A percentile compares a stretch with the other conserved stretches of the same genome.
These are phyloP conservation scores for Incurvaria masculella DNA, from an alignment of 2,888 invertebrate species.

Conservation along the genomic window DNA sequence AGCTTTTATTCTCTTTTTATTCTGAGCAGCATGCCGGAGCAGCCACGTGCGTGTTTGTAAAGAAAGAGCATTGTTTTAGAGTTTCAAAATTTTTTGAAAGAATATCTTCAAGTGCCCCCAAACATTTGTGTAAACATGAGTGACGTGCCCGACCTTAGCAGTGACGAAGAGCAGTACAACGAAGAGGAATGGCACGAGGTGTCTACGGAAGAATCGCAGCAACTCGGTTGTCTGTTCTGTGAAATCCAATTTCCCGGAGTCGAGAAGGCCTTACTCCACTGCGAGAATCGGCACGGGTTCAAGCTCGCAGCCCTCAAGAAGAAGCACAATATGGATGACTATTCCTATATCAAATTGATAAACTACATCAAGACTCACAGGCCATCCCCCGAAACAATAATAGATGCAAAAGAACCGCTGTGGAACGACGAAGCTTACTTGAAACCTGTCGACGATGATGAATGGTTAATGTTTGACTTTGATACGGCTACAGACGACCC, in stretches of 20 bases:
- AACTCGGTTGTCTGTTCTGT: slow-evolving; percentile 71
- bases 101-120: too few relatives aligned
- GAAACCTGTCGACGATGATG: slow-evolving; percentile 72
- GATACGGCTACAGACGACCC: slow-evolving; percentile 27
- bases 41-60: too few relatives aligned
- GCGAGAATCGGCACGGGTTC: slow-evolving; percentile 63
- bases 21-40: too few relatives aligned
- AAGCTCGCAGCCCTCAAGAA: slow-evolving; percentile 61
- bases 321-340: slow-evolving; percentile 75
- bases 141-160: slow-evolving; percentile 48
- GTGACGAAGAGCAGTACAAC: slow-evolving; percentile 46
- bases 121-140: slow-evolving; percentile 25
- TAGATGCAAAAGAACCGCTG: slow-evolving; percentile 44
- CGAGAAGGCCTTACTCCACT: slow-evolving; percentile 64
- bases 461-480: slow-evolving; percentile 80
- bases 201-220: slow-evolving; percentile 34
- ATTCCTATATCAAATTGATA: slow-evolving; percentile 76
- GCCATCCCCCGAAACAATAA: slow-evolving; percentile 54
- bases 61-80: too few relatives aligned
- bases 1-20: too few relatives aligned
- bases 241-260: slow-evolving; percentile 56
- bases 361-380: slow-evolving; percentile 73
- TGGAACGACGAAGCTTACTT: slow-evolving; percentile 80
- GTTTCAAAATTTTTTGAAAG: too few relatives aligned
- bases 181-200: slow-evolving; percentile 53